Percentiles rank a stretch among this genome's conserved stretches.
Conservation (phyloP, 2,113 vertebrate genomes). For the Antechinus flavipes region DNA sequence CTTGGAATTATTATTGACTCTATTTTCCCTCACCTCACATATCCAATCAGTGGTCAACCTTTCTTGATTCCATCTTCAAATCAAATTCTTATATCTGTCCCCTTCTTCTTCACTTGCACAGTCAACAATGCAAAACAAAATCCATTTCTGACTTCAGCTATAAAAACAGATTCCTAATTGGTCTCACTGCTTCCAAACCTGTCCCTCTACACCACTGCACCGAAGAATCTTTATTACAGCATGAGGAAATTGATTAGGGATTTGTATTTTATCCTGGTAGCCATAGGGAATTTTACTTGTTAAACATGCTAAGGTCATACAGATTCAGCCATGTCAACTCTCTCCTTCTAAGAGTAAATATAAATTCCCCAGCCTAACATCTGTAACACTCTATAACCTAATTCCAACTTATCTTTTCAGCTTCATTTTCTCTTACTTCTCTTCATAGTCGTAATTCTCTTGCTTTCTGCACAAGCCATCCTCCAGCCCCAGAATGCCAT, state of each 20-base stretch:
- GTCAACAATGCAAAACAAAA: background rate
- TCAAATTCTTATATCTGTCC: background rate
- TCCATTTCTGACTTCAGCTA: background rate
- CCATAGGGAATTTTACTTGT: background rate
- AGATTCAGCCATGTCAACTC: background rate
- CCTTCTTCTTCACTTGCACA: background rate
- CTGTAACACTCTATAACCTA: background rate
- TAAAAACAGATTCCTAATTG: background rate
- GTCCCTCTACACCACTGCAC: background rate
- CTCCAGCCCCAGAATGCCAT: slow-evolving; percentile 23
- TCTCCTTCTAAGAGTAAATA: background rate
- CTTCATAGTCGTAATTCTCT: background rate
- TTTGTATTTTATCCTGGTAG: background rate
- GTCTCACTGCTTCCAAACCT: background rate
- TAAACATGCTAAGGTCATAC: background rate
- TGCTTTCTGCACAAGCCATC: background rate
- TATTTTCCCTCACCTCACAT: background rate
- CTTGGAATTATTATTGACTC: background rate
- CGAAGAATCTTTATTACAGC: background rate
- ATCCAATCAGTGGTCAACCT: background rate
- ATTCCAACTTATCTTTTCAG: background rate
- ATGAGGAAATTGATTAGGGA: background rate
- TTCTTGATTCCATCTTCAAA: background rate
- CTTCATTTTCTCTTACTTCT: background rate
- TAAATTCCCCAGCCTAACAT: background rate